These are phyloP conservation scores for Catocala sponsa DNA, from an alignment of 2,888 invertebrate species.

Conservation along the genomic window DNA sequence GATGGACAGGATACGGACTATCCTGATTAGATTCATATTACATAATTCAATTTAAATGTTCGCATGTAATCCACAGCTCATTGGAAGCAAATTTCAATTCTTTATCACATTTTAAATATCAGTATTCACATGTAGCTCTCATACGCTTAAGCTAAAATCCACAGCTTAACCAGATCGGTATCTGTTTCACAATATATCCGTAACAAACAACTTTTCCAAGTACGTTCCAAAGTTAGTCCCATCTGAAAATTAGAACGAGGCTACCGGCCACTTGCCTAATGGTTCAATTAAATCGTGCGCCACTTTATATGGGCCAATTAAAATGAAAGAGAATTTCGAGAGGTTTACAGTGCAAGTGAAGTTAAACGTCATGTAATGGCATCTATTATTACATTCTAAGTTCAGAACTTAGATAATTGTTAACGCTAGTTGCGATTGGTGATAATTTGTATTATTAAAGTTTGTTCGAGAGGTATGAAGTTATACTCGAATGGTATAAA, in stretches of 20 bases:
- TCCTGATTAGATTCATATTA: too few species aligned
- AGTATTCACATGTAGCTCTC: too few species aligned
- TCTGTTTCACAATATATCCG: constrained; percentile 4
- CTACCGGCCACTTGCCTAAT: constrained; percentile 37
- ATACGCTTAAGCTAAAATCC: too few species aligned
- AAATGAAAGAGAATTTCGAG: constrained; percentile 50
- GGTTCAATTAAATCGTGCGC: constrained; percentile 50
- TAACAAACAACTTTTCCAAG: constrained; percentile 13
- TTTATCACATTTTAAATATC: too few species aligned
- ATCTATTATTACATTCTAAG: constrained; percentile 18
- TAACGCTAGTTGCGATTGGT: constrained; percentile 4
- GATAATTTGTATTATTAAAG: constrained; percentile 4
- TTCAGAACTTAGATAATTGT: constrained; percentile 12
- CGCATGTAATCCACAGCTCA: too few species aligned
- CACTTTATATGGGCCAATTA: constrained; percentile 49
- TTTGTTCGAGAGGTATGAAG: constrained; percentile 4
- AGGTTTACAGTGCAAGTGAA: constrained; percentile 41
- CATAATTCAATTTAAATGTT: too few species aligned
- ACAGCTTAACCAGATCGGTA: background rate
- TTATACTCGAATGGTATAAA: background rate
- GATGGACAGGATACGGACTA: too few species aligned
- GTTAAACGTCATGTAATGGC: constrained; percentile 20
- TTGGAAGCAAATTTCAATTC: too few species aligned
- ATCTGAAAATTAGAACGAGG: constrained; percentile 29
- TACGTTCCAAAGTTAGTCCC: constrained; percentile 16